A percentile compares a stretch with the other conserved stretches of the same genome.
Conservation (phyloP, 2,797 vertebrate species). For the Molossus molossus region DNA sequence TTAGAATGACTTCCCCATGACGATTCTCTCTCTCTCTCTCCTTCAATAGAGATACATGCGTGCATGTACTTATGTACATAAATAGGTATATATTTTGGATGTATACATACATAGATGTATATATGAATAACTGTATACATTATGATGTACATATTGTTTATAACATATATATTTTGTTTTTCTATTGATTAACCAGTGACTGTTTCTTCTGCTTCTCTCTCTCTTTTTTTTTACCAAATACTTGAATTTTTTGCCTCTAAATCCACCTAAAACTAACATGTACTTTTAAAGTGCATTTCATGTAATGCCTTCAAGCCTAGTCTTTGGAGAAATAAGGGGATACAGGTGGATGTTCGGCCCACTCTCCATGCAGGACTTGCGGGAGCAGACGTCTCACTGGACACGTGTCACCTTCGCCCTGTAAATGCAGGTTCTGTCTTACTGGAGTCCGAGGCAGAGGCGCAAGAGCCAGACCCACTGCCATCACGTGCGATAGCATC, state of each 20-base stretch:
- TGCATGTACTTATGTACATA: not conserved
- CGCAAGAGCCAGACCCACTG: slow-evolving; percentile 4
- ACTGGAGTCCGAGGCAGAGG: slow-evolving; percentile 33
- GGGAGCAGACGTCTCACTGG: slow-evolving; percentile 44
- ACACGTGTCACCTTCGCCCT: not conserved
- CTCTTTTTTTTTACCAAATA: not conserved
- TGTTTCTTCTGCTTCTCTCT: not conserved
- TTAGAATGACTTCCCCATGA: not conserved
- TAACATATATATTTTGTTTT: not conserved
- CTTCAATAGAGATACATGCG: not conserved
- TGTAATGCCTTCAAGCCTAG: slow-evolving; percentile 1
- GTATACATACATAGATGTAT: not conserved
- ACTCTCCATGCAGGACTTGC: not conserved
- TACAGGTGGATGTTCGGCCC: not conserved
- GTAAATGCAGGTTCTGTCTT: slow-evolving; percentile 62
- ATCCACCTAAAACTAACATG: slow-evolving; percentile 34
- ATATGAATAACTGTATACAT: not conserved
- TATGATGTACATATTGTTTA: not conserved
- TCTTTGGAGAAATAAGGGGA: slow-evolving; percentile 51
- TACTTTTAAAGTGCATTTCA: slow-evolving; percentile 47
- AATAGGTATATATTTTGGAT: not conserved
- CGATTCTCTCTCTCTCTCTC: not conserved
- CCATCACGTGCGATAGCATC: slow-evolving; percentile 46
- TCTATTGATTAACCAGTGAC: not conserved
- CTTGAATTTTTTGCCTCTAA: not conserved